Evolutionary conservation across 2,888 invertebrate genomes (phyloP).

Genomic region (Invenusta paracnida): DNA sequence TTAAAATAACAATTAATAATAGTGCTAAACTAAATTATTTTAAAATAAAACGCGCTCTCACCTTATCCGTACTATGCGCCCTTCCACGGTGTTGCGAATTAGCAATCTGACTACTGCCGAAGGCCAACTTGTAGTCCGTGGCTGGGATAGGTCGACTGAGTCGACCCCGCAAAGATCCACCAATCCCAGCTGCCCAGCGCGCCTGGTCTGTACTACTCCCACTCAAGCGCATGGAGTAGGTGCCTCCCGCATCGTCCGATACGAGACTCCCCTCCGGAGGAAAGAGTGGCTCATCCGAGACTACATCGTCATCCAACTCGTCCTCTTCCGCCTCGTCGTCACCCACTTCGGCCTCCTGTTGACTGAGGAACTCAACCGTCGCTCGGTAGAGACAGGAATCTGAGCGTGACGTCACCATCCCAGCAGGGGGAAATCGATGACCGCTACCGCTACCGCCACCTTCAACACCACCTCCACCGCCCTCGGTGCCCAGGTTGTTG

Average conservation of each 20-base stretch:
- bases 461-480: not conserved
- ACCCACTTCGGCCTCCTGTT: not conserved
- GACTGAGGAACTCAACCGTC: not conserved
- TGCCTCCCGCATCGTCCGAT: not conserved
- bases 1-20: too few species aligned
- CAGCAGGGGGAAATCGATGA: not conserved
- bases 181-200: not conserved
- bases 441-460: not conserved
- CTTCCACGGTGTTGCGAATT: not conserved
- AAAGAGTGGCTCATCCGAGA: not conserved
- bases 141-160: not conserved
- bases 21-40: too few species aligned
- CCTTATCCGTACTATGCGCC: not conserved
- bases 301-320: not conserved
- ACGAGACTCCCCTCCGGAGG: not conserved
- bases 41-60: too few species aligned
- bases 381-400: not conserved
- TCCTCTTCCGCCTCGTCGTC: not conserved
- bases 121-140: not conserved
- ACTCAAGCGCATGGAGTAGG: not conserved
- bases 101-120: not conserved
- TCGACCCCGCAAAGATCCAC: not conserved
- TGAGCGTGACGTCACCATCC: not conserved
- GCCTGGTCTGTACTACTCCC: not conserved
- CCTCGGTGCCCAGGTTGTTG: conserved; percentile 28